Conservation (phyloP, 2,797 vertebrate species). For the Phalanger gymnotis region DNA sequence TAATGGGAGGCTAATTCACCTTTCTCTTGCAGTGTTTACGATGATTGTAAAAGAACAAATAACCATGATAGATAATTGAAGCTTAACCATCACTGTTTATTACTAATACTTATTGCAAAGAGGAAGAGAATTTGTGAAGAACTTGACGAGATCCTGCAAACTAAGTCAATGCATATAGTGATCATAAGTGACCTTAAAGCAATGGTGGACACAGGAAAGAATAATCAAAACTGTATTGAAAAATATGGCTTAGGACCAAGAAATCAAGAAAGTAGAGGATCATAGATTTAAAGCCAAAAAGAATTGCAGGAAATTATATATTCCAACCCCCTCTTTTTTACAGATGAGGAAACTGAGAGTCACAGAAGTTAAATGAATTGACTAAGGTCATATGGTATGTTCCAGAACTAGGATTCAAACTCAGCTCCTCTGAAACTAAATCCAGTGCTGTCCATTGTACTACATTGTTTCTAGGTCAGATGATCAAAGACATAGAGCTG, state of each 20-base stretch:
- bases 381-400: not conserved
- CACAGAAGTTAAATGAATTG: not conserved
- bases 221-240: not conserved
- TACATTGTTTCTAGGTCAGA: not conserved
- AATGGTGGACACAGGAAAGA: not conserved
- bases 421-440: not conserved
- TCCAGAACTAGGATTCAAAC: not conserved
- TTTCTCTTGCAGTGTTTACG: not conserved
- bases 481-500: not conserved
- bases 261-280: not conserved
- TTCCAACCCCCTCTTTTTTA: not conserved
- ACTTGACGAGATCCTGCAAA: not conserved
- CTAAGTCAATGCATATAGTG: not conserved
- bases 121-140: not conserved
- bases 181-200: not conserved
- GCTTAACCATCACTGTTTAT: not conserved
- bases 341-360: not conserved
- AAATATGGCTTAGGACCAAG: not conserved
- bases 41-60: not conserved
- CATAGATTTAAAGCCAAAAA: not conserved
- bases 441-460: not conserved
- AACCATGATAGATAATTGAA: not conserved
- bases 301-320: not conserved
- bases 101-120: not conserved
- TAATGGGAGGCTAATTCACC: not conserved